Evolutionary conservation across 2,888 invertebrate species (phyloP).

Genomic region (Tetragonisca angustula): DNA sequence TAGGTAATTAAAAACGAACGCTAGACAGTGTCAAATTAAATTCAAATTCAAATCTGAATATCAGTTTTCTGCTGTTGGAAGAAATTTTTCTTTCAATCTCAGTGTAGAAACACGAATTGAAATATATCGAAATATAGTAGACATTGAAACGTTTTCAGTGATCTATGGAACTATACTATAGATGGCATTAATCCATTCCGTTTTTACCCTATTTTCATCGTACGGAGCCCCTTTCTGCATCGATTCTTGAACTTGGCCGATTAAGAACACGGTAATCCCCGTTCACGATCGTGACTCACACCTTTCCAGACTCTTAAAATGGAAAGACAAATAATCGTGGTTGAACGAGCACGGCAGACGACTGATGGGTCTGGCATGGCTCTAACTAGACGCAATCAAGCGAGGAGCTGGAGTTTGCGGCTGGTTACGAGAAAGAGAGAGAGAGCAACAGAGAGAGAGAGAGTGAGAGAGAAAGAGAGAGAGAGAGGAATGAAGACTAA

Average conservation of each 20-base stretch:
- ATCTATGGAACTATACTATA: no score
- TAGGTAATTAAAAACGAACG: no score
- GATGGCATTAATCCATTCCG: no score
- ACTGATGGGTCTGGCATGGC: conserved; percentile 81
- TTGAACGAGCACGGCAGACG: conserved; percentile 75
- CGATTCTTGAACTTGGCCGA: conserved; percentile 36
- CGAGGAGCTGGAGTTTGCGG: conserved; percentile 78
- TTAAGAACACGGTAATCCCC: conserved; percentile 41
- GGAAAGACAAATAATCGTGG: conserved; percentile 81
- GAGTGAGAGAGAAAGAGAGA: conserved; percentile 71
- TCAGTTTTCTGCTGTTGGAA: no score
- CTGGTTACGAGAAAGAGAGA: conserved; percentile 73
- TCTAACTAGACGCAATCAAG: conserved; percentile 84
- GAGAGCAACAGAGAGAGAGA: conserved; percentile 69
- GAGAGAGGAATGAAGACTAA: conserved; percentile 83
- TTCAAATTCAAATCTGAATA: no score
- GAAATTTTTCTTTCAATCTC: no score
- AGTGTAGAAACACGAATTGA: no score
- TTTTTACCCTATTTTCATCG: background rate
- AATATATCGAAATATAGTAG: no score
- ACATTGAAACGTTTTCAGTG: no score
- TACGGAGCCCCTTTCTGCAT: background rate
- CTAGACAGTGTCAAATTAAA: no score
- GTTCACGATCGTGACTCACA: conserved; percentile 46
- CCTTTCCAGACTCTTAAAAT: conserved; percentile 77